Evolutionary conservation across 1,140 invertebrate genomes (phyloP).

Genomic region (Papilio glaucus): DNA sequence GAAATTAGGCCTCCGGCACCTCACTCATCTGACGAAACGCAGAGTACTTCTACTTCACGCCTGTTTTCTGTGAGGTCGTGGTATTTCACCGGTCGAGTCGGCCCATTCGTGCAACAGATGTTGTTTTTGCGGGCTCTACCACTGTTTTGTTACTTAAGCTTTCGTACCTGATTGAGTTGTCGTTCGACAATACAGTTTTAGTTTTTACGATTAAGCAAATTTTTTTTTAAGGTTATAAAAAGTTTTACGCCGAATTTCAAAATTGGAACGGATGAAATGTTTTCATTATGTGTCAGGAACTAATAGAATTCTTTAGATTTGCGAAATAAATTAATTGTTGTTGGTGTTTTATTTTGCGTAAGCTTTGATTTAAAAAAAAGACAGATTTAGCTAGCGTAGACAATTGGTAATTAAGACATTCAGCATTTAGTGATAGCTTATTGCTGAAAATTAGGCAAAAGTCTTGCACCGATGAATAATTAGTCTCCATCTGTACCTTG

Average conservation of each 20-base stretch:
- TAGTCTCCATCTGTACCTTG: too few species aligned
- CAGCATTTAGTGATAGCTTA: too few species aligned
- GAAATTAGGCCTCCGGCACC: too few species aligned
- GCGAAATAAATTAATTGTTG: neutral
- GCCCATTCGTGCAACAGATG: too few species aligned
- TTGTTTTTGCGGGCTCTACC: too few species aligned
- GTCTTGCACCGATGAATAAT: too few species aligned
- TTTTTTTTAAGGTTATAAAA: neutral
- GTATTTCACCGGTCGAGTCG: too few species aligned
- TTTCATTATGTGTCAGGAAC: neutral
- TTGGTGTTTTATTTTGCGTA: neutral
- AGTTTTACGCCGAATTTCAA: neutral
- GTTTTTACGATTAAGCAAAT: neutral
- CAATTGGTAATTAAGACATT: too few species aligned
- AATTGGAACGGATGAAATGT: slow-evolving; percentile 10
- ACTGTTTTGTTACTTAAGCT: slow-evolving; percentile 2
- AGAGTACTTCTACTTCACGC: too few species aligned
- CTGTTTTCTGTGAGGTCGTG: too few species aligned
- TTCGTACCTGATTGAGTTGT: slow-evolving; percentile 17
- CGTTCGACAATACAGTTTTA: neutral
- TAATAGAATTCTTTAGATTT: neutral
- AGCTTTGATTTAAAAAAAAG: neutral
- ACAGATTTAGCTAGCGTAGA: neutral
- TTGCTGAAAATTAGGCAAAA: too few species aligned
- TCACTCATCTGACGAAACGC: too few species aligned